Evolutionary conservation across 92 coral and sea anemone species (phyloP), one percentile per base, ranked within the genome.

Genomic region (Ricordea florida): DNA sequence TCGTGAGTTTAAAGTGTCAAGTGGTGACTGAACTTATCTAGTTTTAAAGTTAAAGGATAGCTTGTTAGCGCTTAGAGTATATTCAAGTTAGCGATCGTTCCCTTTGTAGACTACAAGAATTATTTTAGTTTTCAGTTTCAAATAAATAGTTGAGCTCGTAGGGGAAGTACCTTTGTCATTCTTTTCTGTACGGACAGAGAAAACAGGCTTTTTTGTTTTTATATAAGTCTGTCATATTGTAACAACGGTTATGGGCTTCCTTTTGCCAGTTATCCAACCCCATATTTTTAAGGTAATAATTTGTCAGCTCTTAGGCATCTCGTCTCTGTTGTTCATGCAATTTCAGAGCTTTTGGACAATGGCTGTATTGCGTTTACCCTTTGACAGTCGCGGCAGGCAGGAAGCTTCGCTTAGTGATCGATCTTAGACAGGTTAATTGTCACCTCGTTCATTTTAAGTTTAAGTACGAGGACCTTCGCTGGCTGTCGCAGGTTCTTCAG

Each of bases 391-490:
- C 86, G 33, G 80, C 65, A 27, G 87, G 87, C 28, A 79, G 68
- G 84, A 72, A 86, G 66, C 70, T 86, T 18, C 73, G 91, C 31
- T 48, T 85, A 17, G 91, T 85, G n/a, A 71, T 85, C 47, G 91
- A 85, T 62, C 51, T 72, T 18, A 85, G 79, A 29, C 86, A 79
- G 26, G 65, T 79, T 23, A 72, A 79, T 38, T 38, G 42, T 23
- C 80, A 24, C 57, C 35, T 79, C 27, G 36, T 69, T 22, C 15
- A 9, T 25, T 47, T 62, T 30, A 70, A 72, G 35, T 80, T 86
- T 74, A 77, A 69, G 22, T 84, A 82, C 53, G 89, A 84, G 32
- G 85, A 84, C 47, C 55, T 84, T 10, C 74, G 80, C 47, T 56
- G 51, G 27, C 66, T 84, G 14, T 71, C 80, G 0, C 28, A 67